These are phyloP conservation scores for Acanthurus tractus DNA, from an alignment of 2,797 vertebrate species.

Conservation along the genomic window DNA sequence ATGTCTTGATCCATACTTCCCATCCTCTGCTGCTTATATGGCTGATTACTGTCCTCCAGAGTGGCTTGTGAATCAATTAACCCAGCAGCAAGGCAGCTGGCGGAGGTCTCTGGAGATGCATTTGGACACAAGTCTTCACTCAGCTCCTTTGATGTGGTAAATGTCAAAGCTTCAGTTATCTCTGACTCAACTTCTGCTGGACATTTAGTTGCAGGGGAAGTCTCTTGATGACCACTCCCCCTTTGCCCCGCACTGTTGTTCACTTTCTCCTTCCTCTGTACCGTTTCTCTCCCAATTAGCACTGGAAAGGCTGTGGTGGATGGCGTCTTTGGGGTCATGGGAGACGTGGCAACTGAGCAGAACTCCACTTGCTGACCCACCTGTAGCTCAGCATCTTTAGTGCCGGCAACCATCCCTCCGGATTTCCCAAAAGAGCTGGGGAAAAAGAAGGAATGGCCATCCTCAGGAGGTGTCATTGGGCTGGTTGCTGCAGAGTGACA, in stretches of 20 bases:
- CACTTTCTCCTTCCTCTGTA: constrained; percentile 18
- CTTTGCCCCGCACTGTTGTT: constrained; percentile 25
- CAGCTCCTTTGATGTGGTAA: constrained; percentile 35
- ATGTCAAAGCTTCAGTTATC: constrained; percentile 36
- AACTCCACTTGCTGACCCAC: constrained; percentile 88
- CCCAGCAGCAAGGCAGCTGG: constrained; percentile 3
- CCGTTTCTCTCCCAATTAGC: constrained; percentile 43
- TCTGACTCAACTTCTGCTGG: constrained; percentile 22
- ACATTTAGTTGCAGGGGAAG: constrained; percentile 27
- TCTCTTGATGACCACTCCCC: constrained; percentile 13
- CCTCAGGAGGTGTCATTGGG: constrained; percentile 92
- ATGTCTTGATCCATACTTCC: constrained; percentile 85
- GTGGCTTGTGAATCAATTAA: constrained; percentile 23
- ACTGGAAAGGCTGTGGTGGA: constrained; percentile 65
- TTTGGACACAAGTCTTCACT: constrained; percentile 21
- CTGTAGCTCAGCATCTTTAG: constrained; percentile 88
- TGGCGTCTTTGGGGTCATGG: constrained; percentile 84
- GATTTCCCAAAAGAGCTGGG: constrained; percentile 67
- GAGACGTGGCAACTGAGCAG: constrained; percentile 91
- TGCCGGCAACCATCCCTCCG: constrained; percentile 58
- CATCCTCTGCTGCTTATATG: constrained; percentile 73
- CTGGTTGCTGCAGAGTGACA: constrained; percentile 90
- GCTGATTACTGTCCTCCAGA: constrained; percentile 48
- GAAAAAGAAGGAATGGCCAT: constrained; percentile 85
- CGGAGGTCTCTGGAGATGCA: constrained; percentile 31